Evolutionary conservation across 1,140 invertebrate genomes (phyloP).

Genomic region (Anadara kagoshimensis): DNA sequence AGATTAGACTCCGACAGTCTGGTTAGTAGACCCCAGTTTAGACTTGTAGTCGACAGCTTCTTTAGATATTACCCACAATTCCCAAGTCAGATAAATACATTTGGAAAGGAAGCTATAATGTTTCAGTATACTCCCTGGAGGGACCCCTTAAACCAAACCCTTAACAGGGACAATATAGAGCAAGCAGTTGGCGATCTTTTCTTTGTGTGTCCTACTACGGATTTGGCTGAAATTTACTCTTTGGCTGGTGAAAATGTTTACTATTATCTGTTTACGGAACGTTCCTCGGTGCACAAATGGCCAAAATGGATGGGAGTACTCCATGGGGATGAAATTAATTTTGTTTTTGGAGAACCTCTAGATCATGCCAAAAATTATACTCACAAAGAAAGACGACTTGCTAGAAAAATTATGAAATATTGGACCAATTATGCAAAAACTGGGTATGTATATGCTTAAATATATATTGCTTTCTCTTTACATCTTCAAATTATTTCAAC

Average conservation of each 20-base stretch:
- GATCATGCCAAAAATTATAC: conserved; percentile 88
- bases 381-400: conserved; percentile 88
- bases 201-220: conserved; percentile 96
- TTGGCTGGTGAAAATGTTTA: conserved; percentile 83
- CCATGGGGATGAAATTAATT: conserved; percentile 96
- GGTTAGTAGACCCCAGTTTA: conserved; percentile 54
- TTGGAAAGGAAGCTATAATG: conserved; percentile 88
- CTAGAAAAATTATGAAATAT: conserved; percentile 93
- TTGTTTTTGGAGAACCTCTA: conserved; percentile 92
- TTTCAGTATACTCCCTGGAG: conserved; percentile 96
- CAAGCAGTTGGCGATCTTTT: conserved; percentile 98
- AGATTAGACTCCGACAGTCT: conserved; percentile 13
- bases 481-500: too few relatives aligned
- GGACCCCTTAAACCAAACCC: conserved; percentile 87
- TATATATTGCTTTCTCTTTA: not conserved
- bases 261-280: conserved; percentile 96
- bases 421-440: conserved; percentile 96
- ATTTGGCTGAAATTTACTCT: conserved; percentile 92
- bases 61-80: conserved; percentile 75
- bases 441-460: conserved; percentile 82
- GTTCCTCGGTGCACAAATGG: conserved; percentile 89
- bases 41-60: conserved; percentile 32
- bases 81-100: conserved; percentile 79
- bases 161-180: conserved; percentile 89
- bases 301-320: conserved; percentile 96